Conservation (phyloP, 2,797 vertebrate species). For the Clamator glandarius region DNA sequence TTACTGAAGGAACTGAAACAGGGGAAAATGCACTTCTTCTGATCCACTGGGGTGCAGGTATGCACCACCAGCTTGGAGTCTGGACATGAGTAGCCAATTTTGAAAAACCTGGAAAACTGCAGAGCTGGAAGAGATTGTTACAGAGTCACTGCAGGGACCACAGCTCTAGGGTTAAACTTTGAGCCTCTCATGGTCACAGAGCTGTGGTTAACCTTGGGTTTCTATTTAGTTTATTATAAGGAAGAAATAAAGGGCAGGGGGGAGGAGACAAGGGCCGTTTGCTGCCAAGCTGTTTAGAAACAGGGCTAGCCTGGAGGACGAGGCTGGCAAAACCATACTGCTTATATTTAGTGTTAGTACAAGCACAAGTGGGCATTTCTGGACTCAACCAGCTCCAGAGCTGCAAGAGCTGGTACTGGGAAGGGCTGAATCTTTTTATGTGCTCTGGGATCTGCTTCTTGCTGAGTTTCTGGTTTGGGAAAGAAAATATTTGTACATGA, state of each 20-base stretch:
- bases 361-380: not conserved
- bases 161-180: not conserved
- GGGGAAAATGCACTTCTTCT: not conserved
- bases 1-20: not conserved
- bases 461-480: not conserved
- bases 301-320: not conserved
- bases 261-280: not conserved
- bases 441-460: not conserved
- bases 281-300: not conserved
- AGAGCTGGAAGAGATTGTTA: not conserved
- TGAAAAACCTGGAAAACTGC: not conserved
- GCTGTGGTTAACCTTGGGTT: not conserved
- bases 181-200: not conserved
- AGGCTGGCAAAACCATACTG: not conserved
- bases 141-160: not conserved
- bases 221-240: not conserved
- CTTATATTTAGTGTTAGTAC: not conserved
- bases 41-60: not conserved
- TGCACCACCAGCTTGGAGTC: not conserved
- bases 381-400: not conserved
- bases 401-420: not conserved
- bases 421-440: not conserved
- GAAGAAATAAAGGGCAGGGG: rapidly evolving
- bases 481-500: not conserved
- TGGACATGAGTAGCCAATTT: not conserved